A percentile compares a stretch with the other conserved stretches of the same genome.
Evolutionary conservation across 2,888 invertebrate genomes (phyloP).

Genomic region (Caenorhabditis sinica): DNA sequence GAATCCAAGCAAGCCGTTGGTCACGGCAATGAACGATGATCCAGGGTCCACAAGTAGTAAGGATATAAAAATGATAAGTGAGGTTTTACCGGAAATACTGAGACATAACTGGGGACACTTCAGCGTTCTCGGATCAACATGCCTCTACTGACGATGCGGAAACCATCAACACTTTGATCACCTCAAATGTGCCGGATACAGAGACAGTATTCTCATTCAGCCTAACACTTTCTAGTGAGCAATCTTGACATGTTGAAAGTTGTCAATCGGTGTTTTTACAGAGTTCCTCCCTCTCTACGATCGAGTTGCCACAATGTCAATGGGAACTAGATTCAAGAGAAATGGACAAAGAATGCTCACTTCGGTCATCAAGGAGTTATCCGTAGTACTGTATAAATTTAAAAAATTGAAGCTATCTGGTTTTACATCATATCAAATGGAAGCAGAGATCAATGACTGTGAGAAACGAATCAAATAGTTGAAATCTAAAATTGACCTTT

Average conservation of each 20-base stretch:
- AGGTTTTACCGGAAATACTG: no score
- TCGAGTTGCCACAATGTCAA: constrained; percentile 12
- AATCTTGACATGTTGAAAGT: no score
- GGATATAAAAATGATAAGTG: constrained; percentile 54
- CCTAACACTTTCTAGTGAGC: constrained; percentile 73
- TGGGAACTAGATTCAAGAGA: constrained; percentile 46
- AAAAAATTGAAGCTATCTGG: constrained; percentile 50
- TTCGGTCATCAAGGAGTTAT: constrained; percentile 70
- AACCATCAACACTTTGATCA: constrained; percentile 68
- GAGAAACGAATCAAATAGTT: neutral
- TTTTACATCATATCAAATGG: constrained; percentile 40
- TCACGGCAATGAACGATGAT: constrained; percentile 62
- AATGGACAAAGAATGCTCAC: constrained; percentile 65
- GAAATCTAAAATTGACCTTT: constrained; percentile 7
- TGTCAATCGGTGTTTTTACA: no score
- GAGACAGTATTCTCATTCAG: constrained; percentile 75
- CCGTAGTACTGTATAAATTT: constrained; percentile 71
- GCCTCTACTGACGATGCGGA: constrained; percentile 41
- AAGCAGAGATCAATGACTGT: constrained; percentile 59
- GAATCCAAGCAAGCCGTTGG: constrained; percentile 72
- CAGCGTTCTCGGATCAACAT: constrained; percentile 72
- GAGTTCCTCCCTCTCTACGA: constrained; percentile 68
- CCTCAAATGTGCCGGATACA: constrained; percentile 67
- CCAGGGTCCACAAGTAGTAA: constrained; percentile 43
- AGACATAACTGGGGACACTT: no score